These are phyloP conservation scores for Galagoides demidoff DNA, from an alignment of 2,797 vertebrate species.

Conservation along the genomic window DNA sequence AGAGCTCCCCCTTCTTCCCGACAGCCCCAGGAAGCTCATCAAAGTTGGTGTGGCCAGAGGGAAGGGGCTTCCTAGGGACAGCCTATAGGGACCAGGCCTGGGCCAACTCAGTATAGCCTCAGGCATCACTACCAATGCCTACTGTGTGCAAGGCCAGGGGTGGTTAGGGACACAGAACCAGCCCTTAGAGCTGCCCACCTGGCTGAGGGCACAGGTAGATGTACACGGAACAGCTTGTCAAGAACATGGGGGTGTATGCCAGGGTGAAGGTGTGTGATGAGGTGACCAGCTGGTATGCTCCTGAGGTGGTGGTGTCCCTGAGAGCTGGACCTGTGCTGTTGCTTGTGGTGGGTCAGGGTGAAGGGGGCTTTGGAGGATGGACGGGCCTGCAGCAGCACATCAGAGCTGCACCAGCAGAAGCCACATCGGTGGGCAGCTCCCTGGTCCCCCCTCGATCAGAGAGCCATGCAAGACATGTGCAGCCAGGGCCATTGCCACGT, in stretches of 20 bases:
- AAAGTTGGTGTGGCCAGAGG: background rate
- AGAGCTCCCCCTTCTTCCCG: background rate
- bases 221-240: background rate
- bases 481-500: background rate
- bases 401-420: background rate
- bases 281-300: background rate
- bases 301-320: accelerated
- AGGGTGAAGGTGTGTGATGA: background rate
- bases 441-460: background rate
- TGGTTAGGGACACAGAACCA: background rate
- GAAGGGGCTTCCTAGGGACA: background rate
- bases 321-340: background rate
- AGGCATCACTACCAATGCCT: background rate
- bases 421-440: background rate
- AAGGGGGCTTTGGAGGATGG: background rate
- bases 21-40: background rate
- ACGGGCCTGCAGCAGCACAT: background rate
- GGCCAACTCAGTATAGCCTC: background rate
- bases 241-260: background rate
- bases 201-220: background rate
- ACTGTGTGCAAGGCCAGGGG: background rate
- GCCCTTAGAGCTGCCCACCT: background rate
- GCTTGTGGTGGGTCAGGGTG: background rate
- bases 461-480: background rate
- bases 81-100: background rate